Evolutionary conservation across 2,888 invertebrate species (phyloP), one percentile per base, ranked within the genome.

Genomic region (Drepanosiphum platanoidis): DNA sequence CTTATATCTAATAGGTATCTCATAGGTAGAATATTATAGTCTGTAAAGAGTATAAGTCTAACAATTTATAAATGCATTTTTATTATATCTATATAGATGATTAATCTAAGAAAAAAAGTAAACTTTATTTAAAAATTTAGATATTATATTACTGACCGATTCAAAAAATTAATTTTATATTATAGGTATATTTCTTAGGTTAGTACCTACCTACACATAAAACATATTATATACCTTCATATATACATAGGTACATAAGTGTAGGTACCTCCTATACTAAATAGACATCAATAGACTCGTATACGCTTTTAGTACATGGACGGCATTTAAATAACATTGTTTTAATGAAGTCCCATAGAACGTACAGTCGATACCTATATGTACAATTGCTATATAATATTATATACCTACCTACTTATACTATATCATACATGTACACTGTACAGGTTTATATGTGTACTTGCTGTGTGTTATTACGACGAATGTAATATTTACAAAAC

Each of bases 291-390:
- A 32, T 5, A 74, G 32, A 11, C 32, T 18, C 46, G 32, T 18
- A 30, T 27, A 30, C 27, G 1, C 42, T 74, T 30, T 32, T 30
- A 11, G 30, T 42, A 13, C 42, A 58, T 18, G n/a, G 22, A n/a
- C 8, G 58, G 27, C 27, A 27, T 61, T 27, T n/a, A 9, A 27
- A 61, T 27, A 27, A n/a, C 30, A 11, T 61, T 72, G 42, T 42
- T 39, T 70, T 72, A 72, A 72, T 72, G 72, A 72, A 46, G 46
- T 72, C 46, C 32, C 30, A 72, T 72, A 72, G 46, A 72, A 72
- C 22, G 42, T 46, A 72, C 42, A 42, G 70, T 71, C 13, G n/a
- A n/a, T n/a, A n/a, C n/a, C n/a, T 72, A 42, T 27, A 42, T 3
- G 7, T 46, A 72, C 32, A 72, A 71, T 7, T 27, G n/a, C 5